Evolutionary conservation across 1,140 invertebrate species (phyloP).

Genomic region (Carcinoscorpius rotundicauda): DNA sequence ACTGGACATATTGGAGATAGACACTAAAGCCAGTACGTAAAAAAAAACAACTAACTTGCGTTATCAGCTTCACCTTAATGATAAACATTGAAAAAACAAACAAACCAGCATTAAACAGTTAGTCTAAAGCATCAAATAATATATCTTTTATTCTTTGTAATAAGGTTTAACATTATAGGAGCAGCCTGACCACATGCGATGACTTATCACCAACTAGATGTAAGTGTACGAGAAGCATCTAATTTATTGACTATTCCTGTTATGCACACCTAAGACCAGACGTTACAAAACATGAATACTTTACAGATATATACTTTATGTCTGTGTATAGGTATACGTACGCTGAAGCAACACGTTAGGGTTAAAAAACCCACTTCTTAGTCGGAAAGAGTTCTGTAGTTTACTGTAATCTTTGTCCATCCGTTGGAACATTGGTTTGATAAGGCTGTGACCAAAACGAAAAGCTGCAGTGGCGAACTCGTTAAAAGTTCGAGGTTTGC

Average conservation of each 20-base stretch:
- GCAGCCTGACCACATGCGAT: not conserved
- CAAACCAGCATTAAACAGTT: not conserved
- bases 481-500: constrained; percentile 46
- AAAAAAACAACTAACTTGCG: not conserved
- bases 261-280: not conserved
- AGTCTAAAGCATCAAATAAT: not conserved
- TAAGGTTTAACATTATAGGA: not conserved
- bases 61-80: not conserved
- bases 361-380: constrained; percentile 90
- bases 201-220: constrained; percentile 1
- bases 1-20: too few relatives aligned
- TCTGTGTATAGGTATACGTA: constrained; percentile 6
- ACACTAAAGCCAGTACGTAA: not conserved
- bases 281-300: constrained; percentile 1
- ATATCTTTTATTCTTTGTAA: not conserved
- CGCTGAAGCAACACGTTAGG: constrained; percentile 66
- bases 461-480: constrained; percentile 56
- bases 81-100: not conserved
- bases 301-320: not conserved
- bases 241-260: not conserved
- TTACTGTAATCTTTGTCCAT: constrained; percentile 58
- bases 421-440: constrained; percentile 77
- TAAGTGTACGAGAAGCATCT: not conserved
- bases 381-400: constrained; percentile 46
- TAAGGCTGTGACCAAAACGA: constrained; percentile 83